Evolutionary conservation across 2,113 vertebrate species (phyloP).

Genomic region (Upupa epops): DNA sequence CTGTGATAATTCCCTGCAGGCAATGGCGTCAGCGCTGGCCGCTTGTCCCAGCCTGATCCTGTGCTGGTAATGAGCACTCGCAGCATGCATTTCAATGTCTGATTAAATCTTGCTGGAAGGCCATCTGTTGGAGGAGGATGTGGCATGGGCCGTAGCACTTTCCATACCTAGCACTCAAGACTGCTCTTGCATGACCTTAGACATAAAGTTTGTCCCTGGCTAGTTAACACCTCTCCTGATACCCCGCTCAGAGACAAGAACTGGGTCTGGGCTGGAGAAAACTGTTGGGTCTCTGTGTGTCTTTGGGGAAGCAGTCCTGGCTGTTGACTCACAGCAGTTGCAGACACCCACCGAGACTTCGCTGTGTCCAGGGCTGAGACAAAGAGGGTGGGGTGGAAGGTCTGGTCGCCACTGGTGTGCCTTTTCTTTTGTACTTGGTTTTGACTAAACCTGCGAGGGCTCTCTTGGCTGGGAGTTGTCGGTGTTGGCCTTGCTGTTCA

Average conservation of each 20-base stretch:
- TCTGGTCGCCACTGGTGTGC: too few species aligned
- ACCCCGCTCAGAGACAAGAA: not conserved
- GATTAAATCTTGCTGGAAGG: constrained; percentile 71
- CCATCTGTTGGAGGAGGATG: constrained; percentile 67
- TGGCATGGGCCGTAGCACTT: constrained; percentile 51
- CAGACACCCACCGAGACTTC: not conserved
- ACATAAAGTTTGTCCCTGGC: constrained; percentile 37
- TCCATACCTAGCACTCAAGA: constrained; percentile 26
- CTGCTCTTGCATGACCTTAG: constrained; percentile 55
- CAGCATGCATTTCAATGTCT: constrained; percentile 69
- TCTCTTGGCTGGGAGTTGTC: not conserved
- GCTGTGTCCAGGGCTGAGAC: not conserved
- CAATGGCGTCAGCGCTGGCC: constrained; percentile 64
- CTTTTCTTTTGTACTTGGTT: not conserved
- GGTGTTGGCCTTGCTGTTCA: not conserved
- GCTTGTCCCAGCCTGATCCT: constrained; percentile 66
- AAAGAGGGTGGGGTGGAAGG: not conserved
- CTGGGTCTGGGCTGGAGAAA: not conserved
- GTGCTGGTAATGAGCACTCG: constrained; percentile 66
- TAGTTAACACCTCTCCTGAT: not conserved
- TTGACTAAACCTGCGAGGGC: not conserved
- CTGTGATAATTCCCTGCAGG: constrained; percentile 61
- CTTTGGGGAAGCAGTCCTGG: not conserved
- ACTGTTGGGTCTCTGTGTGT: not conserved
- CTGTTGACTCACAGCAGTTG: not conserved